Evolutionary conservation across 2,797 vertebrate genomes (phyloP), one percentile per base, ranked within the genome.

Genomic region (Champsocephalus esox): DNA sequence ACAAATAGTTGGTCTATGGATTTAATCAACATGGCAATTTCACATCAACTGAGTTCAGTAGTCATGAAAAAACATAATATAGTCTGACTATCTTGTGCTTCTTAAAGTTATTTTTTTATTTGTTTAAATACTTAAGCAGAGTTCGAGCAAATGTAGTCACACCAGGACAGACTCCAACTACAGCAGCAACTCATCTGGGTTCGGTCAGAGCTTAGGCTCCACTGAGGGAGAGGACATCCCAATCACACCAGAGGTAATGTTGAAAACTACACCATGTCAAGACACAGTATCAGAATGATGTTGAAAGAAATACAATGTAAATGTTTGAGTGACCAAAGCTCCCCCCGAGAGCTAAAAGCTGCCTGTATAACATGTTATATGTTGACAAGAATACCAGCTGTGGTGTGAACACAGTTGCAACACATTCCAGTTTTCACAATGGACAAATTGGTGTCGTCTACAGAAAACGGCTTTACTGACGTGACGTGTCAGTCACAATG

Each of bases 101-200:
- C 10, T 68, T 70, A 14, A 83, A 0, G 2, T 68, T 56, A 34
- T 48, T 5, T 2, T 43, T 48, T 5, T 2, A 28, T 58, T n/a
- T 71, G 45, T 50, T 12, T 55, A 14, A 9, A 38, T 17, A 8
- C n/a, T 9, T 52, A 50, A 80, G 5, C 89, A 99, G 98, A 95
- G 81, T 75, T 85, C 95, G 66, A 92, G 89, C 54, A 96, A 96
- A 81, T 92, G 89, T 51, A 93, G 92, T 75, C 96, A 95, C 85
- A 95, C 91, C 87, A 96, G 96, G 83, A 96, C 92, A 0, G 97
- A 98, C 84, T 99, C 97, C 24, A 96, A 94, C 66, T 96, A 96
- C 85, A 98, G 96, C 88, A 97, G 95, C 84, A 96, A 95, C 79
- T 96, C 96, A 52, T 97, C 97, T 2, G 97, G 98, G 81, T 96